Percentiles rank a stretch among this genome's conserved stretches.
Conservation (phyloP, 2,113 vertebrate genomes). For the Nannospalax galili region DNA sequence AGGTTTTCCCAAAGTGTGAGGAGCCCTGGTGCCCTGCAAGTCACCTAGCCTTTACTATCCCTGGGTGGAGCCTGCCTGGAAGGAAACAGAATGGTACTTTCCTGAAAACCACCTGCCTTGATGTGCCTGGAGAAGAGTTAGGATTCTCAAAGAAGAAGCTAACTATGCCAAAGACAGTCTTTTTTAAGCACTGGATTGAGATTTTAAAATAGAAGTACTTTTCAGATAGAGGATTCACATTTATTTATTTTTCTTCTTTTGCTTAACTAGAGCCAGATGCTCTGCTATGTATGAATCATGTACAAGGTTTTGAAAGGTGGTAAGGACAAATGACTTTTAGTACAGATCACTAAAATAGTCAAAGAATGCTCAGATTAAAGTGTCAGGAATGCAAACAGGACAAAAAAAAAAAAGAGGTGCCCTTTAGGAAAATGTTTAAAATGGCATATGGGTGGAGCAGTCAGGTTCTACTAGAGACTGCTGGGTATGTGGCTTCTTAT, state of each 20-base stretch:
- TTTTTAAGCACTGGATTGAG: not conserved
- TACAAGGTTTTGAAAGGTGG: slow-evolving; percentile 43
- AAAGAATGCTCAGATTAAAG: slow-evolving; percentile 25
- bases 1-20: not conserved
- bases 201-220: slow-evolving; percentile 55
- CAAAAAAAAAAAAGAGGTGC: not conserved
- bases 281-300: slow-evolving; percentile 43
- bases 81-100: not conserved
- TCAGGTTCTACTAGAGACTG: not conserved
- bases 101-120: not conserved
- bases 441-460: not conserved
- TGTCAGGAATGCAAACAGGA: slow-evolving; percentile 3
- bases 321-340: slow-evolving; percentile 12
- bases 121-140: not conserved
- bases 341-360: slow-evolving; percentile 39
- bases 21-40: not conserved
- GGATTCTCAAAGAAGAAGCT: slow-evolving; percentile 22
- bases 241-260: slow-evolving; percentile 63
- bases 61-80: not conserved
- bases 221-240: slow-evolving; percentile 50
- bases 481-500: not conserved
- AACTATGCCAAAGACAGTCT: not conserved
- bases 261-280: slow-evolving; percentile 65
- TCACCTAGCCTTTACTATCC: not conserved
- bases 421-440: slow-evolving; percentile 11